Base-by-base conservation (phyloP, 1,140 invertebrate species). In the Hestina assimilis region DNA sequence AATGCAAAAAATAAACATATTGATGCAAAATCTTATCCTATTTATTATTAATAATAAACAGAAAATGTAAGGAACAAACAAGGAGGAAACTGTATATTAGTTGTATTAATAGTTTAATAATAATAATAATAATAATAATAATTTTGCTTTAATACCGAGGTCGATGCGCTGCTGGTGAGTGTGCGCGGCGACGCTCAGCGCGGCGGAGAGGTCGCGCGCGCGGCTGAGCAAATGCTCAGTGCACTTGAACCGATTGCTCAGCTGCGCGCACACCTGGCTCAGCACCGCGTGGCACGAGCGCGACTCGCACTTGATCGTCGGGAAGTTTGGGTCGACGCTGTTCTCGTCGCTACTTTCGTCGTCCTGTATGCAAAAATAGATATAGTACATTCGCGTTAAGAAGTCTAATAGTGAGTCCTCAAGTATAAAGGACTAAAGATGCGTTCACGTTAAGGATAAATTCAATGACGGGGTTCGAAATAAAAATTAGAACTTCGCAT, bases 331-430 rank as follows among this genome's bases (percentile, higher is more conserved):
- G 15, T n/a, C 0, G 64, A 31, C 0, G 74, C 68, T 11, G n/a
- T 72, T 61, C 0, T 11, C 45, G 0, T 48, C 48, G 40, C 72
- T 55, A 8, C 69, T 70, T n/a, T 77, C 75, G 61, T 80, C 79
- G 43, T 76, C 68, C 75, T 81, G 23, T 38, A 4, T 28, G 4
- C 9, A 42, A 4, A 20, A 1, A 42, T 42, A 42, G 15, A 19
- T 19, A 42, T n/a, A n/a, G n/a, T n/a, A n/a, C n/a, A n/a, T n/a
- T n/a, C n/a, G n/a, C n/a, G n/a, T n/a, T n/a, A n/a, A n/a, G n/a
- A n/a, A n/a, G n/a, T n/a, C n/a, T n/a, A n/a, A n/a, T n/a, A n/a
- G n/a, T n/a, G n/a, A n/a, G n/a, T n/a, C n/a, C n/a, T n/a, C n/a
- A n/a, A n/a, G n/a, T n/a, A n/a, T n/a, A n/a, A n/a, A n/a, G n/a